phyloP scores from a whole-genome alignment of 2,888 invertebrate species.

The Polydrusus tereticollis region DNA sequence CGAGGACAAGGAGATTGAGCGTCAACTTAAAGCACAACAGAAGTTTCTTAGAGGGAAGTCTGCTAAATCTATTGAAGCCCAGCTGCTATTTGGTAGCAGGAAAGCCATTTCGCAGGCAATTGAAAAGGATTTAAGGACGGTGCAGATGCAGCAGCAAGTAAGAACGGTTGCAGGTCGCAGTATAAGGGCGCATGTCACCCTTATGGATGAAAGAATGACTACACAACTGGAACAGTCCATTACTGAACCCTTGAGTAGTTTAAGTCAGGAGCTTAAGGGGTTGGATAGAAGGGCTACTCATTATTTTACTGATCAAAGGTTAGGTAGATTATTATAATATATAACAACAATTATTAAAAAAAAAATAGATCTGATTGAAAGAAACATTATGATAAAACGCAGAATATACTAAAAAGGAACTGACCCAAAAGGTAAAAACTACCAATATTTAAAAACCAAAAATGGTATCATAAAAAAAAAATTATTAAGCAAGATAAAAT shows the following conservation, averaged over 20 bases:
- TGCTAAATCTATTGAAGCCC: constrained; percentile 71
- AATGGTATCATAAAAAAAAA: too few relatives aligned
- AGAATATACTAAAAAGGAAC: too few relatives aligned
- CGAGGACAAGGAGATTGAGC: constrained; percentile 65
- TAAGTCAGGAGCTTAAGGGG: constrained; percentile 74
- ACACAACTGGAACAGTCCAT: constrained; percentile 72
- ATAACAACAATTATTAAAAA: neutral
- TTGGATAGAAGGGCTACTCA: constrained; percentile 74
- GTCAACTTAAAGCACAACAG: constrained; percentile 64
- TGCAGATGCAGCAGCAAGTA: constrained; percentile 55
- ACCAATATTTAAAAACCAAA: too few relatives aligned
- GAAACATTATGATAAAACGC: too few relatives aligned
- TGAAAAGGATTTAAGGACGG: constrained; percentile 50
- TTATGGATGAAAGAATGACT: constrained; percentile 66
- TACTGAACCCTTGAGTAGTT: constrained; percentile 70
- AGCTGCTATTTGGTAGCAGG: constrained; percentile 73
- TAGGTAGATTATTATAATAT: constrained; percentile 53
- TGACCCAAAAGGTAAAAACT: too few relatives aligned
- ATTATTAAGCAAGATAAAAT: too few relatives aligned
- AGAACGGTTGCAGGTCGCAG: constrained; percentile 55
- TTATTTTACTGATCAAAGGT: constrained; percentile 78
- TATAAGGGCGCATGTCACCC: constrained; percentile 59
- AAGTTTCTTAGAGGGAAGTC: constrained; percentile 69
- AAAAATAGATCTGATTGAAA: neutral
- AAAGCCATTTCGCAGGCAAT: constrained; percentile 65